phyloP scores from a whole-genome alignment of 2,888 invertebrate species.

The Xestia xanthographa region DNA sequence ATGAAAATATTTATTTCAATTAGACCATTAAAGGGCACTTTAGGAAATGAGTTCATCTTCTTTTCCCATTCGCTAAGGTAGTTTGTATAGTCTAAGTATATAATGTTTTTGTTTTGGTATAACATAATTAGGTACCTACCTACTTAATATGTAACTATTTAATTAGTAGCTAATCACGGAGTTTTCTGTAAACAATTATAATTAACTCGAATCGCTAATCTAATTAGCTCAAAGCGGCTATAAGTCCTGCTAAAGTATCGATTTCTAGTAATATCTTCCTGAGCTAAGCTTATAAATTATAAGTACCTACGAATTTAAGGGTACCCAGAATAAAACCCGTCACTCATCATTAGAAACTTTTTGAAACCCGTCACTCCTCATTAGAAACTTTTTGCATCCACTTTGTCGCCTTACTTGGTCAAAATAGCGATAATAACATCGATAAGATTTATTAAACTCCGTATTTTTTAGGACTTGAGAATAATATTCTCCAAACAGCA shows the following conservation, averaged over 20 bases:
- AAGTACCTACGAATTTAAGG: no score
- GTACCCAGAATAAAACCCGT: no score
- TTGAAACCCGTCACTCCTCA: not conserved
- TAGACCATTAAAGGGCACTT: no score
- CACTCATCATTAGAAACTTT: not conserved
- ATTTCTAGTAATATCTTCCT: not conserved
- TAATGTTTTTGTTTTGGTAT: conserved; percentile 9
- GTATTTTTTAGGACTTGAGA: not conserved
- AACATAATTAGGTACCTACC: not conserved
- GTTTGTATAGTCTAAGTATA: no score
- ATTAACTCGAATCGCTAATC: conserved; percentile 1
- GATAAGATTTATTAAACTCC: not conserved
- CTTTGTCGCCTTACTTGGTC: not conserved
- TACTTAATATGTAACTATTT: not conserved
- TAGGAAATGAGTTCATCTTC: no score
- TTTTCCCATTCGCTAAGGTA: no score
- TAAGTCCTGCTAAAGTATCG: not conserved
- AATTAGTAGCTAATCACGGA: not conserved
- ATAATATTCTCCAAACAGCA: not conserved
- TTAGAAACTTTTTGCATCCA: not conserved
- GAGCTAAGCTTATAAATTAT: not conserved
- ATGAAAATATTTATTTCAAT: no score
- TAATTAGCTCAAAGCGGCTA: not conserved
- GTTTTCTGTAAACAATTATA: conserved; percentile 10
- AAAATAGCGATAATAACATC: not conserved